Conservation (phyloP, 2,113 vertebrate species). For the Sebastes fasciatus region DNA sequence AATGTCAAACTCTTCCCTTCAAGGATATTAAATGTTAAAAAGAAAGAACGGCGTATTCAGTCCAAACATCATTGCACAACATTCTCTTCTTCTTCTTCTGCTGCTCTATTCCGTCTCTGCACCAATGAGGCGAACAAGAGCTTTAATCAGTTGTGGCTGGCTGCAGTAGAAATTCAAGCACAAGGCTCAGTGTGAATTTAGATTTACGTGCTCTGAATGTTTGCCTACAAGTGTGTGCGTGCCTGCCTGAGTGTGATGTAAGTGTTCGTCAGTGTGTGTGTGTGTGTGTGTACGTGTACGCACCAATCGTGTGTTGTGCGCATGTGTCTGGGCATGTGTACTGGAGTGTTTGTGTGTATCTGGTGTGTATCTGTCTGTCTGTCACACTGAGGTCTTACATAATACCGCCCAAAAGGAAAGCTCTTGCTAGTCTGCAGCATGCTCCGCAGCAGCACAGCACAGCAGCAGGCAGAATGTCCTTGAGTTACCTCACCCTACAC, state of each 20-base stretch:
- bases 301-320: constrained; percentile 17
- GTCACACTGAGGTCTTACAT: constrained; percentile 80
- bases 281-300: not conserved
- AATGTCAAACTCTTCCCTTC: constrained; percentile 20
- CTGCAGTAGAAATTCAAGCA: constrained; percentile 71
- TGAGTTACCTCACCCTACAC: constrained; percentile 76
- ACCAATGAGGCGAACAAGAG: constrained; percentile 46
- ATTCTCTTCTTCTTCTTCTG: constrained; percentile 3
- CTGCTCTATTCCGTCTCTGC: constrained; percentile 47
- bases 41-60: not conserved
- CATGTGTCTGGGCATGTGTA: constrained; percentile 37
- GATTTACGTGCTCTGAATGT: constrained; percentile 70
- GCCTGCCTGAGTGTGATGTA: constrained; percentile 24
- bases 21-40: constrained; percentile 6
- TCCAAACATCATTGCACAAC: not conserved
- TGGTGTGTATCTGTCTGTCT: constrained; percentile 60
- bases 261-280: constrained; percentile 13
- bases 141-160: constrained; percentile 61
- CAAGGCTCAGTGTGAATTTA: constrained; percentile 62
- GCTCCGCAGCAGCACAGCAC: constrained; percentile 71
- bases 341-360: too few species aligned
- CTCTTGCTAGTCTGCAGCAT: constrained; percentile 79
- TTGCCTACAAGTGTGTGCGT: constrained; percentile 42
- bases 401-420: constrained; percentile 77
- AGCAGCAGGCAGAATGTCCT: constrained; percentile 79